Percentiles rank a stretch among this genome's conserved stretches.
Evolutionary conservation across 2,113 vertebrate genomes (phyloP).

Genomic region (Rhinogobius similis): DNA sequence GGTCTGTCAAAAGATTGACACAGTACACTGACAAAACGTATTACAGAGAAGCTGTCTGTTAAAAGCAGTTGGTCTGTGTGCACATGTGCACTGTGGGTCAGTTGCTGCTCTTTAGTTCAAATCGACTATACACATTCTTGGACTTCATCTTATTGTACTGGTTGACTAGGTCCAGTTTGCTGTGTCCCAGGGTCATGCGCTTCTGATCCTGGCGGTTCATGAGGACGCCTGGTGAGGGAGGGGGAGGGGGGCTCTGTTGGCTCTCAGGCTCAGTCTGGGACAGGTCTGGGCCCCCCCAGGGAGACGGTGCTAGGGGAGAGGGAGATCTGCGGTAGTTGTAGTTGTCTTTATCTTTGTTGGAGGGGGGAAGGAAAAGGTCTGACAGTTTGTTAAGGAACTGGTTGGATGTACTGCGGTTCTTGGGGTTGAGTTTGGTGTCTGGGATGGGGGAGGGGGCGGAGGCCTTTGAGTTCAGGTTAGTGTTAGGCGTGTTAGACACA

Average conservation of each 20-base stretch:
- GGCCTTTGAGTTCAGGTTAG: slow-evolving; percentile 25
- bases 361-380: slow-evolving; percentile 56
- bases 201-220: slow-evolving; percentile 78
- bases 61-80: neutral
- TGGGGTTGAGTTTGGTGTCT: slow-evolving; percentile 57
- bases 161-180: slow-evolving; percentile 95
- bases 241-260: slow-evolving; percentile 68
- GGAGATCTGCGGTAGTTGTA: slow-evolving; percentile 41
- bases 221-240: slow-evolving; percentile 9
- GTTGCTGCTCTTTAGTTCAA: slow-evolving; percentile 78
- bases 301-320: slow-evolving; percentile 21
- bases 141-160: slow-evolving; percentile 91
- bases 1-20: neutral
- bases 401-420: slow-evolving; percentile 51
- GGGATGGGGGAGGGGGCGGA: slow-evolving; percentile 10
- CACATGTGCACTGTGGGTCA: neutral
- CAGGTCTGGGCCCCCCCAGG: slow-evolving; percentile 68
- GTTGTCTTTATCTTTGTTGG: slow-evolving; percentile 60
- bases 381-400: slow-evolving; percentile 70
- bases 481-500: slow-evolving; percentile 9
- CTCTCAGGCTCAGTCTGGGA: slow-evolving; percentile 68
- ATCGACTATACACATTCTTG: slow-evolving; percentile 89
- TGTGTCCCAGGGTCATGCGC: slow-evolving; percentile 92
- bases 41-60: neutral
- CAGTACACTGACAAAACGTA: slow-evolving; percentile 3